phyloP scores from a whole-genome alignment of 2,888 invertebrate genomes.

The Chrysolina oricalcia region DNA sequence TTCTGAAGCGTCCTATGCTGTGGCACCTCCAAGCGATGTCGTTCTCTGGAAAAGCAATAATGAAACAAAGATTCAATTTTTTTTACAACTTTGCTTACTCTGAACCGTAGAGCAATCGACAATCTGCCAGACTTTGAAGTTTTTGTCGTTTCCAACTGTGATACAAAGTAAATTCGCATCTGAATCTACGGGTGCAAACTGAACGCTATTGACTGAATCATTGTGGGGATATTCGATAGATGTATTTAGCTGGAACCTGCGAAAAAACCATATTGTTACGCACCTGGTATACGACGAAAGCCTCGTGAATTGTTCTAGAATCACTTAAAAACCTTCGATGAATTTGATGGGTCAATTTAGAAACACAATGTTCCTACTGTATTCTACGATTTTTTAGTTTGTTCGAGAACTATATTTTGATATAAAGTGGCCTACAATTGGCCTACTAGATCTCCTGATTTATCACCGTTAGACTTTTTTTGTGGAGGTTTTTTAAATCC shows the following conservation, averaged over 20 bases:
- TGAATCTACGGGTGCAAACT: conserved; percentile 75
- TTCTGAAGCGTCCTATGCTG: conserved; percentile 77
- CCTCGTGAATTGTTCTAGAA: no score
- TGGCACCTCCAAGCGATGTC: conserved; percentile 80
- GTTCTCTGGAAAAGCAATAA: conserved; percentile 69
- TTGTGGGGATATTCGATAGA: conserved; percentile 83
- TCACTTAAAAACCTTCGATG: no score
- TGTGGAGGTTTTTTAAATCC: no score
- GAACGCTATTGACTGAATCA: conserved; percentile 75
- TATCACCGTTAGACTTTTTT: no score
- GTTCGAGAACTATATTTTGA: no score
- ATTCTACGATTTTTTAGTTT: no score
- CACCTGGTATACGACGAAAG: no score
- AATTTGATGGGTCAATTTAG: no score
- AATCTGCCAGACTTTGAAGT: conserved; percentile 83
- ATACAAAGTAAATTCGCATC: conserved; percentile 74
- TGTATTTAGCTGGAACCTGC: conserved; percentile 81
- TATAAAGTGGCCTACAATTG: no score
- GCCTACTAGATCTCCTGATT: no score
- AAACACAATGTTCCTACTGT: no score
- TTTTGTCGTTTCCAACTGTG: conserved; percentile 80
- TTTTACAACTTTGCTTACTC: conserved; percentile 67
- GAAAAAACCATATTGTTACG: conserved; percentile 57
- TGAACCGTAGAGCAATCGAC: conserved; percentile 75
- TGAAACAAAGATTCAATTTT: conserved; percentile 13